phyloP scores from a whole-genome alignment of 2,113 vertebrate species.

The Lophochroa leadbeateri region DNA sequence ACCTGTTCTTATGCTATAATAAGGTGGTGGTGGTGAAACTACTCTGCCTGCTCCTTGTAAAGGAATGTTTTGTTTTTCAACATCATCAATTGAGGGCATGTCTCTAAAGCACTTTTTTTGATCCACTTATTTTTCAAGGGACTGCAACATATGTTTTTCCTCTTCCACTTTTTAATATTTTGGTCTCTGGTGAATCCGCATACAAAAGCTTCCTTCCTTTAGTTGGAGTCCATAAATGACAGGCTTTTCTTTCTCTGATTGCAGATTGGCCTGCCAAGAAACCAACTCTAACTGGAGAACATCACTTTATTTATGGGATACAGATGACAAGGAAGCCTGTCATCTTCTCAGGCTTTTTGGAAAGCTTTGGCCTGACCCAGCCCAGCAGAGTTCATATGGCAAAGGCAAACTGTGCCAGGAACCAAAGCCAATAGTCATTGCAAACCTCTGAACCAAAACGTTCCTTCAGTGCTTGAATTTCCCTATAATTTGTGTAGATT shows the following conservation, averaged over 20 bases:
- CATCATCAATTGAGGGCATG: neutral
- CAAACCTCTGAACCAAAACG: slow-evolving; percentile 81
- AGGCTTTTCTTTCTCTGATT: slow-evolving; percentile 81
- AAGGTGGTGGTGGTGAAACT: neutral
- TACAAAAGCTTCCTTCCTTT: slow-evolving; percentile 82
- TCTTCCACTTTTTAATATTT: slow-evolving; percentile 82
- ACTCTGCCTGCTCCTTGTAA: neutral
- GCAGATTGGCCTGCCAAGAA: slow-evolving; percentile 82
- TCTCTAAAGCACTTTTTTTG: slow-evolving; percentile 44
- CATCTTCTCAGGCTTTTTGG: slow-evolving; percentile 78
- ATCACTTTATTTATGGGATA: slow-evolving; percentile 86
- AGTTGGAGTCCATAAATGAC: slow-evolving; percentile 79
- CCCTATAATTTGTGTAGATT: slow-evolving; percentile 81
- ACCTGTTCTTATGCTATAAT: neutral
- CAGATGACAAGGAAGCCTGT: slow-evolving; percentile 83
- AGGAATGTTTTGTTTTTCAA: slow-evolving; percentile 19
- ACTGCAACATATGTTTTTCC: slow-evolving; percentile 75
- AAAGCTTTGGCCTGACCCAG: slow-evolving; percentile 75
- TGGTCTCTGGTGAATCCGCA: slow-evolving; percentile 74
- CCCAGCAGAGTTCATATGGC: slow-evolving; percentile 78
- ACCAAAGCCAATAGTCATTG: slow-evolving; percentile 78
- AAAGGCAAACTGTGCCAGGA: slow-evolving; percentile 73
- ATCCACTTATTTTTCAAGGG: slow-evolving; percentile 50
- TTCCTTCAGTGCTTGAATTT: slow-evolving; percentile 79
- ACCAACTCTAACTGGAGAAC: slow-evolving; percentile 81